Evolutionary conservation across 2,113 vertebrate species (phyloP), one percentile per base, ranked within the genome.

Genomic region (Psephotus haematonotus): DNA sequence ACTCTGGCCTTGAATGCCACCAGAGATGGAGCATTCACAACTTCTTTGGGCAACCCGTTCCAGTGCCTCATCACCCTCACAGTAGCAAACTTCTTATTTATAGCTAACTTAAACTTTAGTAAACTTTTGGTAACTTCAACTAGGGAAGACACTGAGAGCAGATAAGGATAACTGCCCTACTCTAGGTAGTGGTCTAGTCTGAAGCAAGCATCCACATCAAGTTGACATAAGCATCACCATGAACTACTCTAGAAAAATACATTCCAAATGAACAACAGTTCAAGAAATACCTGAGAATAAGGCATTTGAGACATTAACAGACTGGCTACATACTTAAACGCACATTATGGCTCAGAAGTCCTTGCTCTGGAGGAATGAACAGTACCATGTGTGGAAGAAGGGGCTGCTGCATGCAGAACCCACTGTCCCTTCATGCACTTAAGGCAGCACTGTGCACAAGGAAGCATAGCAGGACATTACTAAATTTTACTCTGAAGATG

Each of bases 291-390:
- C 3, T 84, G 70, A 20, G 57, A 35, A 50, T 49, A 96, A 93
- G 93, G 93, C 92, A 95, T 90, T 25, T 50, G 49, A 77, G 69
- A 63, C 33, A 10, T 9, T 24, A 44, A 37, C 16, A 71, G 71
- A 10, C 10, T 4, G 24, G 71, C 69, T 74, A 50, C 41, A 4
- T 8, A 13, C 31, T 7, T 27, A 33, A 80, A 71, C 46, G 25
- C 71, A 47, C 16, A 5, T 28, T 53, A 82, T 80, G 94, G 84
- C 93, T 96, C 94, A 88, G 90, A 20, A 3, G 25, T 71, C 81
- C 74, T 62, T 77, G 75, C 75, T 75, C 35, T 4, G 3, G 39
- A 57, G 87, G 81, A 71, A 65, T 7, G n/a, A 84, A 44, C 82
- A 46, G 94, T 84, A 94, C 93, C 90, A 0, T 76, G 62, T 4